Evolutionary conservation across 2,888 invertebrate genomes (phyloP).

Genomic region (Drosophila infuscata): DNA sequence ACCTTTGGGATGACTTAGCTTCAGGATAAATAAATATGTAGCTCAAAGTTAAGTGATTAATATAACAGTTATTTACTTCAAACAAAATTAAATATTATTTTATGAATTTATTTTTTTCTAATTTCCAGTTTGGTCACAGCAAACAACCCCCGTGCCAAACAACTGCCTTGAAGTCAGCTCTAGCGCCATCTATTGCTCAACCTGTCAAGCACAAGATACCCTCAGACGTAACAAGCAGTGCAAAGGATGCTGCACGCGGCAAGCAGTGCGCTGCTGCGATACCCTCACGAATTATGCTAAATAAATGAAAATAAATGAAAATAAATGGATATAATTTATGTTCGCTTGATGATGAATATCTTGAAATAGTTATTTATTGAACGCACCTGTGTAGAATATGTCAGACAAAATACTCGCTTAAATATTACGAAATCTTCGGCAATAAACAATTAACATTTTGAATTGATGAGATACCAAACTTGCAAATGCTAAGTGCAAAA

Average conservation of each 20-base stretch:
- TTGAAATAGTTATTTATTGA: constrained; percentile 4
- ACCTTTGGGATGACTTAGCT: background rate
- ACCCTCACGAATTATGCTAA: background rate
- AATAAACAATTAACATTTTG: constrained; percentile 55
- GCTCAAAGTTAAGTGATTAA: background rate
- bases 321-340: constrained; percentile 11
- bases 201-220: constrained; percentile 32
- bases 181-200: constrained; percentile 63
- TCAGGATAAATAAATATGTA: background rate
- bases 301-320: constrained; percentile 14
- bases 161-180: background rate
- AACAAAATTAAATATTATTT: no score
- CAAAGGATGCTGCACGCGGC: constrained; percentile 54
- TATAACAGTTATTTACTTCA: background rate
- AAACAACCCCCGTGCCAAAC: background rate
- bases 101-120: background rate
- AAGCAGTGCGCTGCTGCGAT: constrained; percentile 55
- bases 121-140: background rate
- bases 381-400: constrained; percentile 13
- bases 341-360: background rate
- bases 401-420: constrained; percentile 13
- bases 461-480: constrained; percentile 35
- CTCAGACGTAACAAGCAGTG: constrained; percentile 54
- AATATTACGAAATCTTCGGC: constrained; percentile 18
- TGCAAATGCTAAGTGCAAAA: constrained; percentile 61